phyloP scores from a whole-genome alignment of 2,113 vertebrate genomes.

The Canis aureus region DNA sequence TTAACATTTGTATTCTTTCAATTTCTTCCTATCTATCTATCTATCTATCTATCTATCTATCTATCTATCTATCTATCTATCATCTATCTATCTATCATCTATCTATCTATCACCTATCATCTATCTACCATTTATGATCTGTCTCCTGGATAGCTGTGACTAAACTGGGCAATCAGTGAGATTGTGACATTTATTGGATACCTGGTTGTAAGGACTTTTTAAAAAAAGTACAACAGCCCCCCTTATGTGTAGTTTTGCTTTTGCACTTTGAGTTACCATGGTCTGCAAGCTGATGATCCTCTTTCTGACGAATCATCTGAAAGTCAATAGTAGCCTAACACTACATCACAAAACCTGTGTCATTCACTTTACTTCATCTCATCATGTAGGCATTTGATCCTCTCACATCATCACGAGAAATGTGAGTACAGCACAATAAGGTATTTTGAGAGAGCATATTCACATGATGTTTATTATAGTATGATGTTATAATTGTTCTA shows the following conservation, averaged over 20 bases:
- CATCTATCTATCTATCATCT: neutral
- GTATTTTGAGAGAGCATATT: neutral
- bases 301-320: neutral
- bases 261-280: neutral
- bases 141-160: neutral
- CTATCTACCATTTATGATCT: neutral
- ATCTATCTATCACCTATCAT: neutral
- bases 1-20: neutral
- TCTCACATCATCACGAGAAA: neutral
- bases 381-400: neutral
- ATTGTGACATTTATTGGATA: neutral
- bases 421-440: neutral
- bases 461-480: neutral
- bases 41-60: neutral
- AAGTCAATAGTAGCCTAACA: neutral
- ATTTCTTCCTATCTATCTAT: neutral
- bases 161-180: slow-evolving; percentile 26
- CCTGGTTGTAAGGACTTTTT: neutral
- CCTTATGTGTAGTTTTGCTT: neutral
- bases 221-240: neutral
- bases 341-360: neutral
- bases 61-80: neutral
- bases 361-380: neutral
- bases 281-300: neutral
- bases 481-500: neutral